Evolutionary conservation across 2,113 vertebrate genomes (phyloP), one percentile per base, ranked within the genome.

Genomic region (Leucopsar rothschildi): DNA sequence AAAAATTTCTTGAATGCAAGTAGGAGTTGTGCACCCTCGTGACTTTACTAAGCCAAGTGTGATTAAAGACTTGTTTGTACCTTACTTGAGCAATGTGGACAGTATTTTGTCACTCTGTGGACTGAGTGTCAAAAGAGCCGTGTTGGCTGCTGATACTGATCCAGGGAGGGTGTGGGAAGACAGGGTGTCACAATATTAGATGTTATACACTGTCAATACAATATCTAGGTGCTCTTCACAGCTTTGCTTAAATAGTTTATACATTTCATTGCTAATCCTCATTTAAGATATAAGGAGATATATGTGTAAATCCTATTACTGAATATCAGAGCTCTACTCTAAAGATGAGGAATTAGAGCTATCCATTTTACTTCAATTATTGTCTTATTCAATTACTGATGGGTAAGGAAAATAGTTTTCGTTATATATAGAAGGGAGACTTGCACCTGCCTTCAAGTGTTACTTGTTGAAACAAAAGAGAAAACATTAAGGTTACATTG

Each of bases 71-170:
- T 45, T 1, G 1, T 80, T 63, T 4, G 2, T n/a, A n/a, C 10
- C 12, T 72, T 42, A 42, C 11, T 9, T 5, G 27, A 60, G 18
- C 19, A 53, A 57, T 21, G 31, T 24, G 20, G 45, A 18, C 15
- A 49, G 27, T 9, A 42, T 56, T 65, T 65, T 81, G 3, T 59
- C 4, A 2, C n/a, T 47, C 15, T 42, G 25, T 0, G 9, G 12
- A 29, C 6, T 1, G 5, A 13, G 5, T 65, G 18, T 72, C 47
- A 52, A 29, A 33, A 80, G 20, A 65, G 25, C 11, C 20, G 12
- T 22, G 29, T 1, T 70, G 60, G 3, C 11, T 71, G 28, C 27
- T 79, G 28, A n/a, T 42, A 50, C 5, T 35, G 22, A 7, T 24
- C 22, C 79, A 70, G 12, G 12, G 7, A 72, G 10, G 12, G 3